Percentiles rank a stretch among this genome's conserved stretches.
phyloP scores from a whole-genome alignment of 2,797 vertebrate genomes.

The Carcharodon carcharias region DNA sequence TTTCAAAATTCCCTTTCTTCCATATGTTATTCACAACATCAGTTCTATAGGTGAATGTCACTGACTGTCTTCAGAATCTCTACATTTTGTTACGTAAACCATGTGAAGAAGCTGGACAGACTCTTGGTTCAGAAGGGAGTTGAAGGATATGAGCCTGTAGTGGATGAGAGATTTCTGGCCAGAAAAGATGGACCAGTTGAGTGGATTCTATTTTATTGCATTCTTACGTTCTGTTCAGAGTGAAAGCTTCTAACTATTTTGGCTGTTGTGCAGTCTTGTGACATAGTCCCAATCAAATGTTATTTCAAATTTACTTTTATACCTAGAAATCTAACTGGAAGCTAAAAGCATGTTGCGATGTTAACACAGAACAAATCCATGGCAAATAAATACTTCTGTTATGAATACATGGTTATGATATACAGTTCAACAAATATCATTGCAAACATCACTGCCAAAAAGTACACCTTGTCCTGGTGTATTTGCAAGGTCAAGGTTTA shows the following conservation, averaged over 20 bases:
- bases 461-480: slow-evolving; percentile 21
- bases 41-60: no score
- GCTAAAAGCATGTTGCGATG: background rate
- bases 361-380: slow-evolving; percentile 29
- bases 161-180: background rate
- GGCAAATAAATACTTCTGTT: background rate
- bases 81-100: background rate
- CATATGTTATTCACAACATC: background rate
- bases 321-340: background rate
- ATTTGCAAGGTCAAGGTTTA: slow-evolving; percentile 35
- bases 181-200: background rate
- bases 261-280: background rate
- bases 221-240: background rate
- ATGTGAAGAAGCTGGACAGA: no score
- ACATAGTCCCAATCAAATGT: background rate
- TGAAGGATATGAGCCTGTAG: background rate
- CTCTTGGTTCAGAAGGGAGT: background rate
- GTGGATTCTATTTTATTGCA: background rate
- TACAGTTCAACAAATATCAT: background rate
- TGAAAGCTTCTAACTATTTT: background rate
- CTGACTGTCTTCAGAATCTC: background rate
- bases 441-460: slow-evolving; percentile 31
- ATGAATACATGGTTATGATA: background rate
- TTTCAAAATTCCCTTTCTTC: background rate
- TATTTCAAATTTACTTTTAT: background rate